Evolutionary conservation across 2,888 invertebrate genomes (phyloP).

Genomic region (Caenorhabditis becei): DNA sequence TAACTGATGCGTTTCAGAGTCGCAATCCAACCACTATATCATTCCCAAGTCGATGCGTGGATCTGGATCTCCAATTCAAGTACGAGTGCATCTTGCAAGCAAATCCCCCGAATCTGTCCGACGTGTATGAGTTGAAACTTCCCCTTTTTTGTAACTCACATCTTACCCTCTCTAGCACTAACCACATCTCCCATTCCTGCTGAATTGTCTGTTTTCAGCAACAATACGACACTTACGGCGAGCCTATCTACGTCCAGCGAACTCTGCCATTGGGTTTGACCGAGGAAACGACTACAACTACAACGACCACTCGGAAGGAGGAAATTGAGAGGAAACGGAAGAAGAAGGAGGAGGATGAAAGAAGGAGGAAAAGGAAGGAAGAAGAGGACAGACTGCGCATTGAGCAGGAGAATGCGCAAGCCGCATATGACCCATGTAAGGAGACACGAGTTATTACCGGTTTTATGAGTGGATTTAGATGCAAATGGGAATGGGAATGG

Average conservation of each 20-base stretch:
- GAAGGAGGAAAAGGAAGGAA: conserved; percentile 24
- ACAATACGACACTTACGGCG: conserved; percentile 48
- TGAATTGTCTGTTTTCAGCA: conserved; percentile 18
- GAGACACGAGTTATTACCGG: neutral
- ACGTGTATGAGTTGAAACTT: conserved; percentile 46
- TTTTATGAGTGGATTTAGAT: neutral
- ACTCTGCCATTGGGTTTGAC: conserved; percentile 31
- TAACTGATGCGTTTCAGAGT: conserved; percentile 16
- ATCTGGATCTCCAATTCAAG: conserved; percentile 55
- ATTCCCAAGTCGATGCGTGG: conserved; percentile 61
- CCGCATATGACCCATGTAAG: conserved; percentile 41
- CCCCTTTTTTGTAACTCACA: conserved; percentile 20
- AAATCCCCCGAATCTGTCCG: conserved; percentile 56
- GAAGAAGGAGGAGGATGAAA: conserved; percentile 52
- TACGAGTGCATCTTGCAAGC: conserved; percentile 58
- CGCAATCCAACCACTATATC: conserved; percentile 55
- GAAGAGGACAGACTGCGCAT: conserved; percentile 3
- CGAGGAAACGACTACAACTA: conserved; percentile 62
- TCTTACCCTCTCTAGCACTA: neutral
- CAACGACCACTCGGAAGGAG: conserved; percentile 57
- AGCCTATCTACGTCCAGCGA: conserved; percentile 39
- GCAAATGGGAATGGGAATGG: neutral
- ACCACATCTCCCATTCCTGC: neutral
- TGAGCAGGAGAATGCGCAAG: neutral
- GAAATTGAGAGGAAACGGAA: conserved; percentile 57